These are phyloP conservation scores for Caradrina clavipalpis DNA, from an alignment of 2,888 invertebrate species.

Conservation along the genomic window DNA sequence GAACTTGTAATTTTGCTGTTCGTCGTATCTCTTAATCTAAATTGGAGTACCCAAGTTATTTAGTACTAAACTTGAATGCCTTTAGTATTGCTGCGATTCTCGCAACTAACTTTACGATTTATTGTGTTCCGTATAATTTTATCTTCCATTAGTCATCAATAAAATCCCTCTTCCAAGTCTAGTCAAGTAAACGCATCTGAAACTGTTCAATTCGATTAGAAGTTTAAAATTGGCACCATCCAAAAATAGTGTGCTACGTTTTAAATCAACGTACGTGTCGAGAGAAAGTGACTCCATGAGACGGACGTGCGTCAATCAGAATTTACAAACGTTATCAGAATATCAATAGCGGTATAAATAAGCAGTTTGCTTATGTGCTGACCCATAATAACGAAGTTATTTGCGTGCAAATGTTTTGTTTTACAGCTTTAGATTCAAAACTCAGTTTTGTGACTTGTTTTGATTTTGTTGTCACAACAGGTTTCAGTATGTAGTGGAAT, in stretches of 20 bases:
- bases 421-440: constrained; percentile 10
- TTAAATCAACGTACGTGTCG: constrained; percentile 1
- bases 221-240: constrained; percentile 1
- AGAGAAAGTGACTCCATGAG: constrained; percentile 35
- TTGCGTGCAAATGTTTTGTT: constrained; percentile 24
- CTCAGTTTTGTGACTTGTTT: constrained; percentile 1
- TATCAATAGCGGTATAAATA: constrained; percentile 37
- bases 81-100: constrained; percentile 37
- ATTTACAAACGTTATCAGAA: constrained; percentile 23
- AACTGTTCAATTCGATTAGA: constrained; percentile 9
- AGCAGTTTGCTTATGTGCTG: constrained; percentile 19
- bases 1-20: constrained; percentile 63
- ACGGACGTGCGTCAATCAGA: constrained; percentile 34
- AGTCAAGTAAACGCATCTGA: background rate
- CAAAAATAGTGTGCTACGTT: constrained; percentile 17
- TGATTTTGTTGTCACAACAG: background rate
- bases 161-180: background rate
- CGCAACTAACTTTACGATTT: constrained; percentile 30
- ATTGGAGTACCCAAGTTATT: constrained; percentile 51
- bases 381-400: constrained; percentile 7
- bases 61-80: constrained; percentile 50
- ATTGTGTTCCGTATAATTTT: constrained; percentile 15
- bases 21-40: constrained; percentile 54
- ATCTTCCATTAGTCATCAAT: background rate
- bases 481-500: background rate